Conservation (phyloP, 2,113 vertebrate species). For the Formicarius rufipectus region DNA sequence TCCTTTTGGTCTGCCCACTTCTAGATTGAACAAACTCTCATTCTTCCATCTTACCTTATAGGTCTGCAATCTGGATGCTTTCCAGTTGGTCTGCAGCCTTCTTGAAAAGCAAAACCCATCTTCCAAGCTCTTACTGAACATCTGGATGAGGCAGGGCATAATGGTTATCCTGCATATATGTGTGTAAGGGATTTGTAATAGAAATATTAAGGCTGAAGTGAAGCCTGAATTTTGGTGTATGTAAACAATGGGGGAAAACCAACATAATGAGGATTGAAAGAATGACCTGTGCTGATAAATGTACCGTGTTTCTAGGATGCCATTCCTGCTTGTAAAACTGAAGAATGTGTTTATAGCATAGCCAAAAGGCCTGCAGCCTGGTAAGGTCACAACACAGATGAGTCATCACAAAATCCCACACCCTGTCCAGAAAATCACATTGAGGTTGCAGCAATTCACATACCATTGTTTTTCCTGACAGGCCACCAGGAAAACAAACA, state of each 20-base stretch:
- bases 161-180: background rate
- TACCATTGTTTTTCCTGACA: background rate
- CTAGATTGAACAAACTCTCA: background rate
- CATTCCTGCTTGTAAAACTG: background rate
- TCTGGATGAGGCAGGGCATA: background rate
- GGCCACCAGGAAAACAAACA: background rate
- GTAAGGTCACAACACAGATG: background rate
- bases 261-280: background rate
- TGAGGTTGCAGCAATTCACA: background rate
- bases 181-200: background rate
- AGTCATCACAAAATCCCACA: background rate
- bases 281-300: background rate
- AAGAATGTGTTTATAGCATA: background rate
- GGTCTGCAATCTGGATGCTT: background rate
- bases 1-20: background rate
- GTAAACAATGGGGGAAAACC: background rate
- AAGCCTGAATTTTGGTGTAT: background rate
- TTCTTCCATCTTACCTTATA: background rate
- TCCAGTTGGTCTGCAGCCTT: background rate
- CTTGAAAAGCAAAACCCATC: background rate
- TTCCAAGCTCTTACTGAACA: background rate
- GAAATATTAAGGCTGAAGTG: background rate
- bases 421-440: background rate
- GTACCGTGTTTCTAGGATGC: background rate
- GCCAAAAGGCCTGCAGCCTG: background rate